Percentiles rank a stretch among this genome's conserved stretches.
Conservation (phyloP, 2,888 invertebrate species). For the Synanthedon tipuliformis region DNA sequence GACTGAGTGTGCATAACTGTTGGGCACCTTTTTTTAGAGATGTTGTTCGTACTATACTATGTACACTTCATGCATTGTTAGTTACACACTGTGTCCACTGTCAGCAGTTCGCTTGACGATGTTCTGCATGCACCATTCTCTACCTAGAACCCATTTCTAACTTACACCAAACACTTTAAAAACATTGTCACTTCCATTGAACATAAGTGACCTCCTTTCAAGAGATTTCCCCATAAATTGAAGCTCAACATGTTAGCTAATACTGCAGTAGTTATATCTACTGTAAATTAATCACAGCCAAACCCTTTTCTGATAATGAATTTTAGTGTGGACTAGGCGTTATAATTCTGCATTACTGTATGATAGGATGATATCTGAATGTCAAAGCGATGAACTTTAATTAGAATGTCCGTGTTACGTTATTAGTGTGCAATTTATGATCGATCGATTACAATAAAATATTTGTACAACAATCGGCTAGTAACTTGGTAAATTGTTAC, state of each 20-base stretch:
- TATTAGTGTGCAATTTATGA: conserved; percentile 64
- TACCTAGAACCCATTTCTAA: conserved; percentile 68
- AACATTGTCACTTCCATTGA: conserved; percentile 32
- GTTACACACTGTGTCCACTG: conserved; percentile 65
- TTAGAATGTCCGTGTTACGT: conserved; percentile 67
- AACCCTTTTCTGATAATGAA: conserved; percentile 63
- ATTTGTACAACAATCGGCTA: conserved; percentile 35
- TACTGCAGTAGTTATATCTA: conserved; percentile 56
- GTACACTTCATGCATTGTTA: conserved; percentile 71
- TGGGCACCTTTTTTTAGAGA: conserved; percentile 26
- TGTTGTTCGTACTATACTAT: conserved; percentile 58
- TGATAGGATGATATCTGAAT: conserved; percentile 63
- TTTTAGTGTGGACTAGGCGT: conserved; percentile 57
- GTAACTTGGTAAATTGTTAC: conserved; percentile 50
- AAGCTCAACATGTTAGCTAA: conserved; percentile 59
- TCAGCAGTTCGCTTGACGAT: conserved; percentile 56
- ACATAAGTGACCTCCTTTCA: conserved; percentile 29
- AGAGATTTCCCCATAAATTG: conserved; percentile 35
- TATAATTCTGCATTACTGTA: conserved; percentile 47
- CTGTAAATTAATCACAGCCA: conserved; percentile 48
- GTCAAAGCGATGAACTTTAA: conserved; percentile 70
- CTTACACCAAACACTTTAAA: conserved; percentile 62
- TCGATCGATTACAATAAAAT: conserved; percentile 37
- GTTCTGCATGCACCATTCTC: conserved; percentile 66
- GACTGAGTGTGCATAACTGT: conserved; percentile 57